Conservation (phyloP, 2,888 invertebrate species). For the Beris chalybata region DNA sequence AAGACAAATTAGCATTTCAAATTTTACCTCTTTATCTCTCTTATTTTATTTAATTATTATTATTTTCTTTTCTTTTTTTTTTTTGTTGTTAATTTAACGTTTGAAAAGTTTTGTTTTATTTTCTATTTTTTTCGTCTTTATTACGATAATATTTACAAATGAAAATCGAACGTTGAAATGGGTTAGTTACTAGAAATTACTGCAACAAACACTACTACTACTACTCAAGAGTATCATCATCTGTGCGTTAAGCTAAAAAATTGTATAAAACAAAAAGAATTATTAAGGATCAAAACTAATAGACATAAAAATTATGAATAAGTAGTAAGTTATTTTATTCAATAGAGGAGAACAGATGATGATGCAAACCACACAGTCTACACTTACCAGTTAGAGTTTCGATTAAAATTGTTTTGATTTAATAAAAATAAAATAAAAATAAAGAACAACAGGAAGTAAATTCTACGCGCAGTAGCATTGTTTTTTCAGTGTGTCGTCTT, state of each 20-base stretch:
- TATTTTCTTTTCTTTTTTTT: slow-evolving; percentile 12
- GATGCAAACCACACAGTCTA: slow-evolving; percentile 2
- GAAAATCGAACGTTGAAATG: not conserved
- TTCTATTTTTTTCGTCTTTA: not conserved
- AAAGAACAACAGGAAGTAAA: too few relatives aligned
- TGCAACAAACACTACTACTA: slow-evolving; percentile 9
- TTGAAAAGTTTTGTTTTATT: slow-evolving; percentile 1
- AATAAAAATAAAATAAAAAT: too few relatives aligned
- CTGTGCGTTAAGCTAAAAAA: slow-evolving; percentile 18
- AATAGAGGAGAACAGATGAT: slow-evolving; percentile 23
- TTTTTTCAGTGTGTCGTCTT: too few relatives aligned
- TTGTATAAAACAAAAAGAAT: too few relatives aligned
- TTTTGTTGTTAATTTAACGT: slow-evolving; percentile 6
- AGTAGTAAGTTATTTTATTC: slow-evolving; percentile 26
- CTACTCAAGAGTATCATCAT: slow-evolving; percentile 31
- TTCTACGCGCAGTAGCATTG: too few relatives aligned
- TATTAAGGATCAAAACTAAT: too few relatives aligned
- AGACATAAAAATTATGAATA: not conserved
- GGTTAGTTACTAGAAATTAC: slow-evolving; percentile 22
- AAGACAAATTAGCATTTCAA: slow-evolving; percentile 9
- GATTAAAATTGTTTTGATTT: too few relatives aligned
- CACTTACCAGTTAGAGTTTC: too few relatives aligned
- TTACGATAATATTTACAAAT: not conserved
- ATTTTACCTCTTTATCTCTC: not conserved
- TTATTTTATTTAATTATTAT: not conserved